These are phyloP conservation scores for Myathropa florea DNA, from an alignment of 2,888 invertebrate genomes.

Conservation along the genomic window DNA sequence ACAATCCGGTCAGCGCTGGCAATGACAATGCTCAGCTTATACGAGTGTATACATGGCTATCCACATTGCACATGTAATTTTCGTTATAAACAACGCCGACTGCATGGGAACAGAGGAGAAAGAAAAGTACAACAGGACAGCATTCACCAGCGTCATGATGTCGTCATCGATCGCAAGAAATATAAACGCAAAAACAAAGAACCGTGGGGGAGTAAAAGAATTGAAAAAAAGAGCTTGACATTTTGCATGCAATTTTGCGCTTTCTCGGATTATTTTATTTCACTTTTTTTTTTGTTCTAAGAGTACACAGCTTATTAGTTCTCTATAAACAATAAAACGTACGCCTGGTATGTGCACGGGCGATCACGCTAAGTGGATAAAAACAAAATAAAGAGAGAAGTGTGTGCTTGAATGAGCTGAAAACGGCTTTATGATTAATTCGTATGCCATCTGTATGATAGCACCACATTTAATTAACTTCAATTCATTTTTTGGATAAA, in stretches of 20 bases:
- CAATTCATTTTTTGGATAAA: conserved; percentile 49
- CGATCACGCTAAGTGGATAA: conserved; percentile 24
- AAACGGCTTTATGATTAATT: conserved; percentile 54
- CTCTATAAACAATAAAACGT: conserved; percentile 44
- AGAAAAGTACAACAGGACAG: not conserved
- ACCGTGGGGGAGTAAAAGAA: not conserved
- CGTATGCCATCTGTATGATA: conserved; percentile 51
- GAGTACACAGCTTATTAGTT: not conserved
- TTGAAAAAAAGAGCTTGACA: not conserved
- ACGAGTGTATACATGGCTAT: not conserved
- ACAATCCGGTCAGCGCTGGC: not conserved
- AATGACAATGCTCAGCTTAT: not conserved
- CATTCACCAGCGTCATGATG: not conserved
- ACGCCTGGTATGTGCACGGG: not conserved
- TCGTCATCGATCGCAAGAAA: not conserved
- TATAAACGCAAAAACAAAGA: not conserved
- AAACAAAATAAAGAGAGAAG: not conserved
- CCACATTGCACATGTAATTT: not conserved
- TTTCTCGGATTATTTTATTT: not conserved
- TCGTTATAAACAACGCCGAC: not conserved
- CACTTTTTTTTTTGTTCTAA: not conserved
- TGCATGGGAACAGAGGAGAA: not conserved
- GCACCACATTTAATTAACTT: conserved; percentile 55
- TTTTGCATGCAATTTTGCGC: conserved; percentile 5
- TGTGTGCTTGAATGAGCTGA: conserved; percentile 14